A percentile compares a stretch with the other conserved stretches of the same genome.
Conservation (phyloP, 2,797 vertebrate genomes). For the Hydrophis major region DNA sequence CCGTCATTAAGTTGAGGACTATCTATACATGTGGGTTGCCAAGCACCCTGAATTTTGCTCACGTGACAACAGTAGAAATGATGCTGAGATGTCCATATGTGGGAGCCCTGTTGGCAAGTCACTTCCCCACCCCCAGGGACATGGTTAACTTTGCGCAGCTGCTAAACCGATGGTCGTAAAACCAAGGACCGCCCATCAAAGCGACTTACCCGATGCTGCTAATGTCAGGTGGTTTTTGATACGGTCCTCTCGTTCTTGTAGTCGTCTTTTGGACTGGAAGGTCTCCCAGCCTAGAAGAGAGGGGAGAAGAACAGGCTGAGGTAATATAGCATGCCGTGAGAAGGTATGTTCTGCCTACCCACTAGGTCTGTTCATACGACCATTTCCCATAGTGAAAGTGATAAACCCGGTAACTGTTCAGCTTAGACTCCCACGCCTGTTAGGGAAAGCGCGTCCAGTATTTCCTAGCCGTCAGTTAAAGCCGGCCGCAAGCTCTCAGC, state of each 20-base stretch:
- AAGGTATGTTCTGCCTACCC: neutral
- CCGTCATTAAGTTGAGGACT: neutral
- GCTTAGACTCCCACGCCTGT: too few relatives aligned
- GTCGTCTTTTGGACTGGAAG: slow-evolving; percentile 76
- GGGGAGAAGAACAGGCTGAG: neutral
- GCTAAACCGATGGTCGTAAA: neutral
- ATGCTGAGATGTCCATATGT: neutral
- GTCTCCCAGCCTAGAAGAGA: slow-evolving; percentile 81
- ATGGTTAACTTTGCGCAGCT: neutral
- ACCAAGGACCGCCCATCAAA: neutral
- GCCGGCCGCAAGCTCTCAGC: too few relatives aligned
- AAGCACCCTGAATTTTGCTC: neutral
- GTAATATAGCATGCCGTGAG: neutral
- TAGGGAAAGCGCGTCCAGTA: too few relatives aligned
- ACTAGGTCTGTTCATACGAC: too few relatives aligned
- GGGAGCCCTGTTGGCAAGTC: neutral
- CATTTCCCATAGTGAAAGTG: too few relatives aligned
- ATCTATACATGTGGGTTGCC: too few relatives aligned
- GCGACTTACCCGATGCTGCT: slow-evolving; percentile 78
- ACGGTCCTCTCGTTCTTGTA: slow-evolving; percentile 79
- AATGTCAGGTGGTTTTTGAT: slow-evolving; percentile 83
- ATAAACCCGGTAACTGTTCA: too few relatives aligned
- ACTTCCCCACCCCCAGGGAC: neutral
- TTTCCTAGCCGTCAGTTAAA: too few relatives aligned
- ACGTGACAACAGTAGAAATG: neutral